Percentiles rank a stretch among this genome's conserved stretches.
Conservation (phyloP, 2,797 vertebrate genomes). For the Macropus fuliginosus region DNA sequence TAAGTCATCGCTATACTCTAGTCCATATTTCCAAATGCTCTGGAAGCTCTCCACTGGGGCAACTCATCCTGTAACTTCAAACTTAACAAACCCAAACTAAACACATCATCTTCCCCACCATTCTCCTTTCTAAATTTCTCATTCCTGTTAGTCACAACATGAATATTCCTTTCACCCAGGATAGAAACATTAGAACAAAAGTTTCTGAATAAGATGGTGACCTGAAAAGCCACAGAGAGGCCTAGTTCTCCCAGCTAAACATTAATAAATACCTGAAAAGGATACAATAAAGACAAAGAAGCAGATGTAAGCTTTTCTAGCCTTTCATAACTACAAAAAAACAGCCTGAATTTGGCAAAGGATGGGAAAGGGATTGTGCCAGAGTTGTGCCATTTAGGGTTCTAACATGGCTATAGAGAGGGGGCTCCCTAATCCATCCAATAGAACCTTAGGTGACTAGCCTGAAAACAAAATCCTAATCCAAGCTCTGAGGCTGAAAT, state of each 20-base stretch:
- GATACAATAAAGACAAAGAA: neutral
- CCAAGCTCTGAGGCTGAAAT: neutral
- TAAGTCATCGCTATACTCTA: neutral
- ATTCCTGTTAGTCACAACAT: neutral
- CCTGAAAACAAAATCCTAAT: neutral
- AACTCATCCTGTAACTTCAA: neutral
- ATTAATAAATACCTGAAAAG: neutral
- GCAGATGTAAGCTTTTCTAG: neutral
- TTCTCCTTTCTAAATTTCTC: neutral
- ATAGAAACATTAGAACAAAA: neutral
- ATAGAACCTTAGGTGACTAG: neutral
- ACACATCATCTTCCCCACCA: neutral
- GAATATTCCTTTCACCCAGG: neutral
- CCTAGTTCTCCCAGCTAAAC: neutral
- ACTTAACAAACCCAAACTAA: neutral
- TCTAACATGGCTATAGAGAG: neutral
- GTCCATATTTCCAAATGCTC: neutral
- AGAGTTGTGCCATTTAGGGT: neutral
- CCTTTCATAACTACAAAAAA: neutral
- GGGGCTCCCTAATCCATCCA: neutral
- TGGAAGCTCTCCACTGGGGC: neutral
- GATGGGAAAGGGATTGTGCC: neutral
- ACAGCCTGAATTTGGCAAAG: neutral
- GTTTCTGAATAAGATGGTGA: neutral
- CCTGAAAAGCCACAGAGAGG: neutral